phyloP scores from a whole-genome alignment of 2,888 invertebrate species.

The Smittia sp. region DNA sequence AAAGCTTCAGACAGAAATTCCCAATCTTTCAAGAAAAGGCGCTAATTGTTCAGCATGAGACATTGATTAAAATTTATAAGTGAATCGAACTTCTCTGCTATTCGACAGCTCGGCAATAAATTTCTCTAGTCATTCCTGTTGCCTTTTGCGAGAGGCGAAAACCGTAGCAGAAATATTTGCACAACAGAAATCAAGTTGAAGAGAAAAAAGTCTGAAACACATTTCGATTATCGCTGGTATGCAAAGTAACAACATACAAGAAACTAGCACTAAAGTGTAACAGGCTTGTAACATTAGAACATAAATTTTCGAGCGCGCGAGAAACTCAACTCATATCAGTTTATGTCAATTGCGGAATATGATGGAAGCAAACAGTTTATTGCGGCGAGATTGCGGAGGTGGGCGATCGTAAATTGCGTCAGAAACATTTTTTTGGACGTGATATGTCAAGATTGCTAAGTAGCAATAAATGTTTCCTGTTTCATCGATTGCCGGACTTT shows the following conservation, averaged over 20 bases:
- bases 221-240: neutral
- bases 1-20: neutral
- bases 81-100: too few relatives aligned
- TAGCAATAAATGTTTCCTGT: too few relatives aligned
- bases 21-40: constrained; percentile 12
- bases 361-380: too few relatives aligned
- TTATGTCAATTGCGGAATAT: too few relatives aligned
- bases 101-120: too few relatives aligned
- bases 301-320: neutral
- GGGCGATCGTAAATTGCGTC: too few relatives aligned
- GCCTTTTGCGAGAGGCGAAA: too few relatives aligned
- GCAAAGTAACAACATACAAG: constrained; percentile 20
- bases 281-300: constrained; percentile 25
- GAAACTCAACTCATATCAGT: neutral
- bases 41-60: constrained; percentile 20
- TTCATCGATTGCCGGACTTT: too few relatives aligned
- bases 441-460: too few relatives aligned
- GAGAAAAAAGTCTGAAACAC: neutral
- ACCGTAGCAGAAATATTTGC: neutral
- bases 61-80: constrained; percentile 24
- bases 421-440: too few relatives aligned
- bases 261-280: constrained; percentile 19
- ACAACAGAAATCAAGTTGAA: neutral
- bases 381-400: neutral
- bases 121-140: too few relatives aligned